A percentile compares a stretch with the other conserved stretches of the same genome.
Conservation (phyloP, 2,113 vertebrate genomes). For the Geothlypis trichas region DNA sequence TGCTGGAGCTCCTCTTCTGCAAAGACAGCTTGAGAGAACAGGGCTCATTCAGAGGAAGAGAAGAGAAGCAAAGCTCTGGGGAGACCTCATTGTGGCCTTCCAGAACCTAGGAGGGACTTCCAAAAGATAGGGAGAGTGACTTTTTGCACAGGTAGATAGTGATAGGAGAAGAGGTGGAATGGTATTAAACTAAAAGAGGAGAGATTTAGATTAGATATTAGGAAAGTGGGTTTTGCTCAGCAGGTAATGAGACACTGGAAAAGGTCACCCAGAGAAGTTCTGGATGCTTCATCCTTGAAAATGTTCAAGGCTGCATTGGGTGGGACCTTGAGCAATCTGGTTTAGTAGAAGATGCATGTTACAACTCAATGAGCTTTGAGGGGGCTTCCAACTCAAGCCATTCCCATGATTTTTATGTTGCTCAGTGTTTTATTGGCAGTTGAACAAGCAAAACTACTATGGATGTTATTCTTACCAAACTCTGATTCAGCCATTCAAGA, state of each 20-base stretch:
- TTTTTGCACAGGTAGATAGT: not conserved
- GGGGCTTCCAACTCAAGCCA: fast-evolving
- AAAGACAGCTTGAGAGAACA: not conserved
- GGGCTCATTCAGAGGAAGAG: not conserved
- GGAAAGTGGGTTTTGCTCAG: fast-evolving
- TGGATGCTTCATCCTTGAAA: not conserved
- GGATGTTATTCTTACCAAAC: not conserved
- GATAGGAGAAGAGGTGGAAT: not conserved
- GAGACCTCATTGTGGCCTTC: not conserved
- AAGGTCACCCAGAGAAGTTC: not conserved
- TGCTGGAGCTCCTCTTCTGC: not conserved
- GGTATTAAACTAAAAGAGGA: not conserved
- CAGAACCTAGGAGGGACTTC: not conserved
- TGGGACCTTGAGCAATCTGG: not conserved
- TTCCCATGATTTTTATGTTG: not conserved
- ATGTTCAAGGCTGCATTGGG: not conserved
- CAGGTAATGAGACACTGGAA: not conserved
- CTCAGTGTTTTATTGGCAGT: not conserved
- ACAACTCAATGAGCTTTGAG: not conserved
- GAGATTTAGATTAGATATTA: not conserved
- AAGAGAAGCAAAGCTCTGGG: not conserved
- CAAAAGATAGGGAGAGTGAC: not conserved
- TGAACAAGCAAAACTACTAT: not conserved
- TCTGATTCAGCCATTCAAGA: not conserved
- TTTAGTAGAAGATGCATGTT: not conserved